These are phyloP conservation scores for Ceyx melanurus DNA, from an alignment of 2,113 vertebrate species.

Conservation along the genomic window DNA sequence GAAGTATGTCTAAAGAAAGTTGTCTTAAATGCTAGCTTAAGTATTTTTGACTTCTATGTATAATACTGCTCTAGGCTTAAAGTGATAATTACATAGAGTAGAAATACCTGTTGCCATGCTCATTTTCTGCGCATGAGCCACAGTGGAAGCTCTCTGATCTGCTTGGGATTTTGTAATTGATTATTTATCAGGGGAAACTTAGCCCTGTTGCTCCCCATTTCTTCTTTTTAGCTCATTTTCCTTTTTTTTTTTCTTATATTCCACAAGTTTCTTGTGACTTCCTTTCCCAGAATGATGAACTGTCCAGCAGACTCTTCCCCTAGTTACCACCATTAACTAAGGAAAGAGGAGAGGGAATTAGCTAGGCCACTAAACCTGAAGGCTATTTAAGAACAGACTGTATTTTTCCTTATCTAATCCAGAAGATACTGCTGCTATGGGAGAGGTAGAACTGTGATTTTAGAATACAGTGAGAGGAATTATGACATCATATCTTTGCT, in stretches of 20 bases:
- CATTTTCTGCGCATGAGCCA: background rate
- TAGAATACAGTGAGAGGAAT: background rate
- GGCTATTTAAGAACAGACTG: background rate
- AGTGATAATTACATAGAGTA: background rate
- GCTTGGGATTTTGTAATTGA: background rate
- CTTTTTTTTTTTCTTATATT: background rate
- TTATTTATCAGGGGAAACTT: background rate
- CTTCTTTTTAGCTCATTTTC: background rate
- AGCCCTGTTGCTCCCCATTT: background rate
- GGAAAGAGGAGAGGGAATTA: background rate
- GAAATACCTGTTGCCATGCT: background rate
- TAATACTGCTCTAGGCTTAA: background rate
- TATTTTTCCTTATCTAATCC: background rate
- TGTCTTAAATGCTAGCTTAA: constrained; percentile 13
- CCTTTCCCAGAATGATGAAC: background rate
- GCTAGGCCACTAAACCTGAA: background rate
- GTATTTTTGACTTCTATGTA: constrained; percentile 23
- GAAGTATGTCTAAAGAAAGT: constrained; percentile 21
- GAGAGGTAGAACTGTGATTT: background rate
- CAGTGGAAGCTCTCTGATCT: background rate
- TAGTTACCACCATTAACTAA: background rate
- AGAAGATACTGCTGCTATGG: background rate
- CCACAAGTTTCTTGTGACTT: background rate
- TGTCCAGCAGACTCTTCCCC: background rate
- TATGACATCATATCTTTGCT: background rate